These are phyloP conservation scores for Pachypsylla venusta DNA, from an alignment of 1,140 invertebrate genomes.

Conservation along the genomic window DNA sequence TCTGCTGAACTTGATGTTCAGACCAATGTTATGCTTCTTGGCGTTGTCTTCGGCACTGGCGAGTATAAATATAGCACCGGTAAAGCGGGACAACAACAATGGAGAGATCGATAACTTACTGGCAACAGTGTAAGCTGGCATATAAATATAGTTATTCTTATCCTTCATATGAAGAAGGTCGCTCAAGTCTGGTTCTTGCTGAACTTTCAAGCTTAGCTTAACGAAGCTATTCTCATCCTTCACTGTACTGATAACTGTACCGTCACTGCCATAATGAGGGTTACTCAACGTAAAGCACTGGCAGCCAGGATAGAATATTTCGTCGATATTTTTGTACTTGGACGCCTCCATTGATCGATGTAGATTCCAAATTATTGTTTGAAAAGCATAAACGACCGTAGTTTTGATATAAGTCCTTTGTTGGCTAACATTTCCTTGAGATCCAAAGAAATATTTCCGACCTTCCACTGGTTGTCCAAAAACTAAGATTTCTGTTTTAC, in stretches of 20 bases:
- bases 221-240: conserved; percentile 9
- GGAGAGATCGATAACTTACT: conserved; percentile 44
- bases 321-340: conserved; percentile 37
- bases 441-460: conserved; percentile 39
- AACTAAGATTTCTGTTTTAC: conserved; percentile 50
- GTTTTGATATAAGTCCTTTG: conserved; percentile 7
- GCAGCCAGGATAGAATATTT: conserved; percentile 51
- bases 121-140: conserved; percentile 30
- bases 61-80: conserved; percentile 57
- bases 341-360: conserved; percentile 28
- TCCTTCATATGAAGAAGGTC: conserved; percentile 26
- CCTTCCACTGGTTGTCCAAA: conserved; percentile 56
- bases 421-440: conserved; percentile 22
- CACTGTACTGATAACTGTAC: conserved; percentile 3
- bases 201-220: conserved; percentile 27
- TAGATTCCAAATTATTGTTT: conserved; percentile 44
- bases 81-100: conserved; percentile 63
- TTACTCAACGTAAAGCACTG: conserved; percentile 59
- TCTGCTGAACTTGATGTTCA: conserved; percentile 84
- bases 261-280: conserved; percentile 52
- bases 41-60: conserved; percentile 31
- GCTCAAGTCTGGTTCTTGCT: conserved; percentile 32
- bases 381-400: conserved; percentile 35
- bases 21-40: conserved; percentile 66
- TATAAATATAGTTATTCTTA: conserved; percentile 26